Conservation (phyloP, 2,888 invertebrate species). For the Craniophora ligustri region DNA sequence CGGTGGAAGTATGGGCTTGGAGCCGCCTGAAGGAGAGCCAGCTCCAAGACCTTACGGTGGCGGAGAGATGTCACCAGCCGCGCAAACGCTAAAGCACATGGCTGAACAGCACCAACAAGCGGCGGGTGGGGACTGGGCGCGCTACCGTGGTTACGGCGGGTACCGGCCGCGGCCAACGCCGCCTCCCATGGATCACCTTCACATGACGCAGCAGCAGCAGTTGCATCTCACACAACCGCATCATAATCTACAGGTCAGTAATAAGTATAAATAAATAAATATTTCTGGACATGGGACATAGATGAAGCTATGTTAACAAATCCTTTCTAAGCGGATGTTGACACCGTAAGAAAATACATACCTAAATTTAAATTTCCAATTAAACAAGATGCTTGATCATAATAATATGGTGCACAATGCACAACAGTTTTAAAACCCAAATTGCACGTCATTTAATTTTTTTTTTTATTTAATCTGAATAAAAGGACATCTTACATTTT, state of each 20-base stretch:
- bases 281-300: no score
- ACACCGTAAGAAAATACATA: no score
- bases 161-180: slow-evolving; percentile 81
- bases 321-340: no score
- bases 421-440: no score
- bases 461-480: no score
- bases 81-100: slow-evolving; percentile 98
- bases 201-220: slow-evolving; percentile 96
- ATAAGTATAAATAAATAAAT: neutral
- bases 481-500: no score
- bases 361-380: no score
- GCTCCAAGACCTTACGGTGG: slow-evolving; percentile 83
- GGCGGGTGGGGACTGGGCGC: slow-evolving; percentile 88
- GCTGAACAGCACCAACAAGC: slow-evolving; percentile 98
- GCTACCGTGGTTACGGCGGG: slow-evolving; percentile 87
- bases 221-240: slow-evolving; percentile 95
- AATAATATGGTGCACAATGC: no score
- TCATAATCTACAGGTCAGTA: slow-evolving; percentile 93
- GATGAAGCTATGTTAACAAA: no score
- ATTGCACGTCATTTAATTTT: no score
- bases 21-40: slow-evolving; percentile 83
- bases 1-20: slow-evolving; percentile 72
- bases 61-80: slow-evolving; percentile 95
- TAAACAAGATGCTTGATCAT: no score
- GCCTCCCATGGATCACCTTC: slow-evolving; percentile 88